Evolutionary conservation across 2,888 invertebrate genomes (phyloP).

Genomic region (Molanna angustata): DNA sequence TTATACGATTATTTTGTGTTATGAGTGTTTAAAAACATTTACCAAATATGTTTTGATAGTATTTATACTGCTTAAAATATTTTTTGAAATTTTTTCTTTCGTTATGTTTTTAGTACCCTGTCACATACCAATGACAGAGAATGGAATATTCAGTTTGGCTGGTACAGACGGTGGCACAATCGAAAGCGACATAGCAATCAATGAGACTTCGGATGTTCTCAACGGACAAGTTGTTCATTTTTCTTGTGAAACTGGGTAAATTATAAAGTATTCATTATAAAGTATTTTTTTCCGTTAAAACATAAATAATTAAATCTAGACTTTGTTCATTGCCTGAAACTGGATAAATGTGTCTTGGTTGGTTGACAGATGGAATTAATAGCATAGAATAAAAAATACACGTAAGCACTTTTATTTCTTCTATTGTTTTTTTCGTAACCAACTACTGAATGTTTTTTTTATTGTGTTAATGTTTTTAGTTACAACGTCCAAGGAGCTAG

Average conservation of each 20-base stretch:
- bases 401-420: no score
- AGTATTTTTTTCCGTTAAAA: no score
- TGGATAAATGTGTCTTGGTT: no score
- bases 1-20: not conserved
- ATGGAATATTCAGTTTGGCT: constrained; percentile 64
- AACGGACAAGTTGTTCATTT: constrained; percentile 75
- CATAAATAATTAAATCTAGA: no score
- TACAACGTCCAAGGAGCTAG: constrained; percentile 66
- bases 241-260: constrained; percentile 69
- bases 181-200: constrained; percentile 54
- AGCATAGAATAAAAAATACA: no score
- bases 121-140: constrained; percentile 64
- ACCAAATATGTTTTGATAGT: not conserved
- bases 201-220: constrained; percentile 58
- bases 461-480: constrained; percentile 39
- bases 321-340: no score
- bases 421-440: no score
- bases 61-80: not conserved
- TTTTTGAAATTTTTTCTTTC: not conserved
- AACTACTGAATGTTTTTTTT: no score
- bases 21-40: not conserved
- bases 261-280: not conserved
- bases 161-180: constrained; percentile 41
- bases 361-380: no score
- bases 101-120: constrained; percentile 73